Conservation (phyloP, 2,113 vertebrate genomes). For the Brachypodius melanocephalos region DNA sequence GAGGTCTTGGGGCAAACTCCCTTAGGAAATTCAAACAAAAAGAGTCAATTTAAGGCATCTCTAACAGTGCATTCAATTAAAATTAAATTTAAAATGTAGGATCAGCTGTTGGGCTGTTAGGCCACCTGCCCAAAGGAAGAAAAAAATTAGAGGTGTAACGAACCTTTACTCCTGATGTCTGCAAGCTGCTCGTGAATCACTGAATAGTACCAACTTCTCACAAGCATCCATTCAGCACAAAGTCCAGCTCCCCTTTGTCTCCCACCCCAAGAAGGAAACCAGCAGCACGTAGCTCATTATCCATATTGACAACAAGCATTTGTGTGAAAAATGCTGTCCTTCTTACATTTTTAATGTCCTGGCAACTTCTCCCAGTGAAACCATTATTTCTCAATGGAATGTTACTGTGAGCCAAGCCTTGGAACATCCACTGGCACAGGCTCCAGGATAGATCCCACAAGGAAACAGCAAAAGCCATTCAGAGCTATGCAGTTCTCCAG, state of each 20-base stretch:
- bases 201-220: neutral
- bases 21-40: conserved; percentile 73
- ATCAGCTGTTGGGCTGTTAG: conserved; percentile 60
- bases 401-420: neutral
- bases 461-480: neutral
- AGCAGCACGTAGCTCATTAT: neutral
- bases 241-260: neutral
- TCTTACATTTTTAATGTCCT: conserved; percentile 26
- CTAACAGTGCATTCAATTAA: conserved; percentile 72
- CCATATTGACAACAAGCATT: neutral
- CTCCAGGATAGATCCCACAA: neutral
- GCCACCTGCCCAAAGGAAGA: conserved; percentile 52
- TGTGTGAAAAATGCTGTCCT: conserved; percentile 8
- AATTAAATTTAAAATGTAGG: conserved; percentile 68
- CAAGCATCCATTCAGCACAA: neutral
- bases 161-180: neutral
- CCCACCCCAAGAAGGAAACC: neutral
- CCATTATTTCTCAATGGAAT: neutral
- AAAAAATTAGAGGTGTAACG: conserved; percentile 19
- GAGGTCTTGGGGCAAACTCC: conserved; percentile 70
- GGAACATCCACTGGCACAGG: neutral
- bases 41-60: conserved; percentile 68
- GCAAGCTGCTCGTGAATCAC: neutral
- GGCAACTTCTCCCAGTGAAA: conserved; percentile 2
- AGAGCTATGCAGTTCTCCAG: neutral